Conservation (phyloP, 2,888 invertebrate species). For the Exephanes ischioxanthus region DNA sequence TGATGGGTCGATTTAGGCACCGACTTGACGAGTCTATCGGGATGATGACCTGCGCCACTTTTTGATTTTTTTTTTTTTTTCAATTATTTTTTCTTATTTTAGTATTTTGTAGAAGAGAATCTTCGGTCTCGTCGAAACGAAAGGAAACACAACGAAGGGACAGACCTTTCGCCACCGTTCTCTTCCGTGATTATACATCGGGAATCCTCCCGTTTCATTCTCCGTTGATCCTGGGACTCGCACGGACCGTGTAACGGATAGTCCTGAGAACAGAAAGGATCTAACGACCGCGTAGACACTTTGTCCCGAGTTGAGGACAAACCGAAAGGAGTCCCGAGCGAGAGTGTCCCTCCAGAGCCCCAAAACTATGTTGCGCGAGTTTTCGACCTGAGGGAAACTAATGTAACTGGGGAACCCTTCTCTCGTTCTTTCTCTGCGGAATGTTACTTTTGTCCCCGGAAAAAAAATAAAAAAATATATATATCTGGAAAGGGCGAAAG, state of each 20-base stretch:
- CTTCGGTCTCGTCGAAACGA: not conserved
- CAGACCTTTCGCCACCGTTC: constrained; percentile 38
- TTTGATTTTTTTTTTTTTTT: not conserved
- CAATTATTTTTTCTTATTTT: not conserved
- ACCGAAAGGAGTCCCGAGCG: constrained; percentile 26
- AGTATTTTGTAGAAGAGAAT: not conserved
- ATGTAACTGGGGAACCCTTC: constrained; percentile 42
- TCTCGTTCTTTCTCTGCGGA: constrained; percentile 13
- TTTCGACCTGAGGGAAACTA: constrained; percentile 14
- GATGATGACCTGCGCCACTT: not conserved
- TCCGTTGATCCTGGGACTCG: constrained; percentile 1
- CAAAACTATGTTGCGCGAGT: constrained; percentile 16
- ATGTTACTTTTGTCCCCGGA: constrained; percentile 39
- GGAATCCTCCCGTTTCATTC: constrained; percentile 44
- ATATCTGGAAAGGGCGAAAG: constrained; percentile 9
- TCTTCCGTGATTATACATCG: constrained; percentile 54
- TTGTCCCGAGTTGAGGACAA: constrained; percentile 26
- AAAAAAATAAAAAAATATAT: not conserved
- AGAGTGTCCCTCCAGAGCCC: constrained; percentile 21
- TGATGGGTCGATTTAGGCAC: constrained; percentile 5
- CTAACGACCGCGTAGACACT: constrained; percentile 57
- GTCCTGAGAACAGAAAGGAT: constrained; percentile 67
- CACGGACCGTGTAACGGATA: constrained; percentile 63
- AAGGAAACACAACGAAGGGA: constrained; percentile 12
- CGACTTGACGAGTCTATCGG: constrained; percentile 21